These are phyloP conservation scores for Dinocampus coccinellae DNA, from an alignment of 2,888 invertebrate genomes.

Conservation along the genomic window DNA sequence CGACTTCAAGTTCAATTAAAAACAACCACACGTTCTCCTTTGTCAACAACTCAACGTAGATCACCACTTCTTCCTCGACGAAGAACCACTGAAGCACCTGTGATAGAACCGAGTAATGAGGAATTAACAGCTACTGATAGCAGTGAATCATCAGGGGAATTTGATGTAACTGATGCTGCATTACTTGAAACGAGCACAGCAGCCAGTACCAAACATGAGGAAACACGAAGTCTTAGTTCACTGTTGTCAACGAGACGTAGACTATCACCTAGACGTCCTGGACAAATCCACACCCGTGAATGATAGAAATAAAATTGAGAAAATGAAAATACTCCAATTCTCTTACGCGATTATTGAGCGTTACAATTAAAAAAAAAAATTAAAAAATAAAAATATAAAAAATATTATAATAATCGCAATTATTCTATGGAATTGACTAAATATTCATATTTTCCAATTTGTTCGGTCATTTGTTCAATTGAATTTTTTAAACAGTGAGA, in stretches of 20 bases:
- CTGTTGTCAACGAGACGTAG: conserved; percentile 80
- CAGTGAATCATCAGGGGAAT: conserved; percentile 42
- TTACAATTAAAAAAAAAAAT: neutral
- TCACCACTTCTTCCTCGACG: conserved; percentile 63
- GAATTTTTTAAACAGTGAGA: conserved; percentile 25
- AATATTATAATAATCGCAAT: neutral
- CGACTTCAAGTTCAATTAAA: conserved; percentile 68
- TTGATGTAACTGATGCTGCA: conserved; percentile 51
- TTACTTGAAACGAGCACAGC: conserved; percentile 57
- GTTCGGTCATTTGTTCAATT: conserved; percentile 1
- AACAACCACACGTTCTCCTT: conserved; percentile 58
- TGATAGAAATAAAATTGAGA: conserved; percentile 33
- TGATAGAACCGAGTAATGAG: conserved; percentile 47
- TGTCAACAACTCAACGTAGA: conserved; percentile 57
- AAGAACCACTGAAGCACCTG: conserved; percentile 61
- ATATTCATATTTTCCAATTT: neutral
- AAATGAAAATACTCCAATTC: neutral
- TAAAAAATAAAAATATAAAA: neutral
- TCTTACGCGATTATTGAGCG: neutral
- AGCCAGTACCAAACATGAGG: conserved; percentile 62
- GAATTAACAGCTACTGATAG: conserved; percentile 45
- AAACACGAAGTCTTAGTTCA: conserved; percentile 68
- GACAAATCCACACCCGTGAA: conserved; percentile 68
- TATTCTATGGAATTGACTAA: neutral
- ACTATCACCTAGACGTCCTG: conserved; percentile 74